Evolutionary conservation across 1,140 invertebrate genomes (phyloP), one percentile per base, ranked within the genome.

Genomic region (Drosophila watanabei): DNA sequence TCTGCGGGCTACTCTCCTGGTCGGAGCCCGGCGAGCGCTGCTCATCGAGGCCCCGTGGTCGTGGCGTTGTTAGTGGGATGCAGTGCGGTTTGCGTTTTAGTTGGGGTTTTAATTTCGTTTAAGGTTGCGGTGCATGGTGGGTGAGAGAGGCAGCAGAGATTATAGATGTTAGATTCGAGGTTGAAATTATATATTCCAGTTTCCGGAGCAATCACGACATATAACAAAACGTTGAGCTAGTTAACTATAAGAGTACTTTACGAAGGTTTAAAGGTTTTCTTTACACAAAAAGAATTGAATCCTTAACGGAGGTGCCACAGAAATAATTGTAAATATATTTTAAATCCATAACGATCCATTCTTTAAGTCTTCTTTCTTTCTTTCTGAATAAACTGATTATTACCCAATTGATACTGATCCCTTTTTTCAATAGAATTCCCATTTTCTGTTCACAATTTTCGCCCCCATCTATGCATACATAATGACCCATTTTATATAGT

Each of bases 1-100:
- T 75, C 63, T 92, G 79, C n/a, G 88, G 78, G 46, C 69, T 80
- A 68, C 80, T 86, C 70, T 91, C 85, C 79, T 93, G 89, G 59
- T 93, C 91, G 48, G 92, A 93, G 73, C 92, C 92, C 56, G 93
- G 92, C 65, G 93, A 93, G 69, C 91, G 79, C 92, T 93, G 79
- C 52, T 75, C 58, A 51, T 73, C 57, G 30, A 54, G 66, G 52
- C 14, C 30, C 28, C 51, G 45, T 46, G 70, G 64, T 33, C 30
- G 37, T 32, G 57, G 24, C 24, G 24, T 24, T 24, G 24, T 85
- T 77, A 73, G 62, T 80, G 28, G 18, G 8, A 39, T 24, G 54
- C 16, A 16, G 75, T 89, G 82, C 30, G 51, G 48, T 75, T 75
- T 59, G 41, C 39, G 33, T 75, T 79, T 63, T 82, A 61, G 61